Base-by-base conservation (phyloP, 2,113 vertebrate genomes). In the Leptobrachium ailaonicum region DNA sequence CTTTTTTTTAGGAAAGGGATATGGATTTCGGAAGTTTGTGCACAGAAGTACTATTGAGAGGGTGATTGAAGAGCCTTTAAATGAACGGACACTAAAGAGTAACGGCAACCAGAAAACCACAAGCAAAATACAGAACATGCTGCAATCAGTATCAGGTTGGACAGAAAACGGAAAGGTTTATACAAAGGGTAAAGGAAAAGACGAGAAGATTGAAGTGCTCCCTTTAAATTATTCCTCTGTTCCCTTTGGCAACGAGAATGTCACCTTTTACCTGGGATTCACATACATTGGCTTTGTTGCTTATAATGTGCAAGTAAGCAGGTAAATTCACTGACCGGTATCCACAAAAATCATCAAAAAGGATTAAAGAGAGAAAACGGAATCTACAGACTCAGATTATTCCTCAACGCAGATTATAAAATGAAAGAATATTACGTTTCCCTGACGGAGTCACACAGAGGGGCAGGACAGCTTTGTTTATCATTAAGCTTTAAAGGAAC, bases 111-210 rank as follows among this genome's bases (percentile, higher is more conserved):
- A 91, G 2, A 93, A 88, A 91, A 92, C 89, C 58, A 86, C 72
- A 0, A 14, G 75, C 2, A 74, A 6, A 2, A 88, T 93, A 66
- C 84, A 83, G 4, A 43, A 2, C 0, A 82, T 87, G 71, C 82
- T 95, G 45, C 92, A 86, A 44, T 75, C 83, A 75, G 91, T 94
- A 20, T 89, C 89, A 76, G 95, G 95, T 0, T 95, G 93, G 94
- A 92, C 94, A 40, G 89, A 91, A 82, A 88, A 94, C 77, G 82
- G 89, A 6, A 84, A 32, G 3, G 83, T 96, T 42, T 95, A 92
- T 50, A 86, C 92, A 44, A 84, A 83, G n/a, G 92, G 92, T 13
- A 87, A 87, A 0, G 50, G 86, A 4, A 85, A 80, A 11, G 83
- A 82, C 42, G 87, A 66, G 7, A 89, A 86, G 14, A 77, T 92